Evolutionary conservation across 2,888 invertebrate species (phyloP).

Genomic region (Bellardia pandia): DNA sequence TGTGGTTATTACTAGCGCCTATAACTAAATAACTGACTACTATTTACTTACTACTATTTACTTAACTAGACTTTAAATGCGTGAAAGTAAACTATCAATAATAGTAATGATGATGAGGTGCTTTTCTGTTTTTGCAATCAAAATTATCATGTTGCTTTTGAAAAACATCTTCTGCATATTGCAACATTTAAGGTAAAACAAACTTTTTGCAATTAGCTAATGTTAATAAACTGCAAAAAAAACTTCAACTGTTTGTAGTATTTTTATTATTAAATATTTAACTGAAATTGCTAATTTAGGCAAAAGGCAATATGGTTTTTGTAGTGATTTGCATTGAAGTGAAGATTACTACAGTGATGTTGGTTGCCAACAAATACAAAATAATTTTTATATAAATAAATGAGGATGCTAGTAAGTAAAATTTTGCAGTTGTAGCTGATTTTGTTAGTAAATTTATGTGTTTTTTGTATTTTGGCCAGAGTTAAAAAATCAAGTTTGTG

Average conservation of each 20-base stretch:
- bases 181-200: not conserved
- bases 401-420: too few species aligned
- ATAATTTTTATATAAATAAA: too few species aligned
- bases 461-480: too few species aligned
- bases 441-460: too few species aligned
- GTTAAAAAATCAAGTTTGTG: conserved; percentile 5
- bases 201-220: conserved; percentile 12
- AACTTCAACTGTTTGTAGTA: not conserved
- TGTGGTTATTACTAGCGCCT: conserved; percentile 54
- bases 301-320: conserved; percentile 2
- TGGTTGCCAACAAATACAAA: too few species aligned
- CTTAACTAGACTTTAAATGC: conserved; percentile 28
- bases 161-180: not conserved
- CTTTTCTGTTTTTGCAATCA: not conserved
- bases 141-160: conserved; percentile 27
- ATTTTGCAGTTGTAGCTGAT: too few species aligned
- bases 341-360: too few species aligned
- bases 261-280: not conserved
- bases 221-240: not conserved
- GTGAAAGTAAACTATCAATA: conserved; percentile 59
- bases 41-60: conserved; percentile 21
- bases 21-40: not conserved
- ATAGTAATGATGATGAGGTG: conserved; percentile 11
- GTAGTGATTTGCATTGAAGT: not conserved
- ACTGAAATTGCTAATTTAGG: not conserved